Evolutionary conservation across 2,113 vertebrate genomes (phyloP).

Genomic region (Hippocampus barbouri): DNA sequence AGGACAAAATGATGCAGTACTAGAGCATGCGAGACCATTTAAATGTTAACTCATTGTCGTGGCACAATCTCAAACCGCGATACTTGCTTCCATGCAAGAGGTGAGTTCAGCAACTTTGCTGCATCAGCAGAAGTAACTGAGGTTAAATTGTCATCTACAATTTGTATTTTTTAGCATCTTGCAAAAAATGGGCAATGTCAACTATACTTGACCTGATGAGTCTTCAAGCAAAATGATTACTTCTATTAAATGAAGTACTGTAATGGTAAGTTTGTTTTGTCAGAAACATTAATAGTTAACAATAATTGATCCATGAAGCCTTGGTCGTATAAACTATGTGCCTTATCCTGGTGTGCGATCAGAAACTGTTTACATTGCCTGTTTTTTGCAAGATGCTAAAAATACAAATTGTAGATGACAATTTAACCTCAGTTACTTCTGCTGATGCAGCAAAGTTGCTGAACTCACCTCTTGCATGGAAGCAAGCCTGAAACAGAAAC

Average conservation of each 20-base stretch:
- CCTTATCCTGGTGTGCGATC: neutral
- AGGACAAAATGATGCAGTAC: too few species aligned
- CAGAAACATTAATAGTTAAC: neutral
- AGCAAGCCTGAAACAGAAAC: slow-evolving; percentile 18
- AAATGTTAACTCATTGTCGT: too few species aligned
- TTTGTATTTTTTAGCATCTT: neutral
- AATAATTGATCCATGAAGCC: neutral
- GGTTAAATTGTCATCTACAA: slow-evolving; percentile 11
- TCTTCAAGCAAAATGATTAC: too few species aligned
- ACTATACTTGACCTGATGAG: too few species aligned
- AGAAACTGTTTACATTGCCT: neutral
- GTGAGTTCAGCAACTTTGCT: slow-evolving; percentile 36
- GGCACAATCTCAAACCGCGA: too few species aligned
- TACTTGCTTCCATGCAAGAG: slow-evolving; percentile 28
- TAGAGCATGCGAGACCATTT: too few species aligned
- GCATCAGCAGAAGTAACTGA: slow-evolving; percentile 24
- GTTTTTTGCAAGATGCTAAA: neutral
- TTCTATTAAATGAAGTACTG: neutral
- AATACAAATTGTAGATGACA: slow-evolving; percentile 12
- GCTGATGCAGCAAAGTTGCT: slow-evolving; percentile 29
- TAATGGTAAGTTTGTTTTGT: neutral
- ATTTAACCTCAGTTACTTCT: slow-evolving; percentile 17
- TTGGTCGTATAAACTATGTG: neutral
- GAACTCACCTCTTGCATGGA: slow-evolving; percentile 34
- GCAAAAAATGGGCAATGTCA: neutral